These are phyloP conservation scores for Sabellastarte sp. DNA, from an alignment of 2,888 invertebrate genomes.

Conservation along the genomic window DNA sequence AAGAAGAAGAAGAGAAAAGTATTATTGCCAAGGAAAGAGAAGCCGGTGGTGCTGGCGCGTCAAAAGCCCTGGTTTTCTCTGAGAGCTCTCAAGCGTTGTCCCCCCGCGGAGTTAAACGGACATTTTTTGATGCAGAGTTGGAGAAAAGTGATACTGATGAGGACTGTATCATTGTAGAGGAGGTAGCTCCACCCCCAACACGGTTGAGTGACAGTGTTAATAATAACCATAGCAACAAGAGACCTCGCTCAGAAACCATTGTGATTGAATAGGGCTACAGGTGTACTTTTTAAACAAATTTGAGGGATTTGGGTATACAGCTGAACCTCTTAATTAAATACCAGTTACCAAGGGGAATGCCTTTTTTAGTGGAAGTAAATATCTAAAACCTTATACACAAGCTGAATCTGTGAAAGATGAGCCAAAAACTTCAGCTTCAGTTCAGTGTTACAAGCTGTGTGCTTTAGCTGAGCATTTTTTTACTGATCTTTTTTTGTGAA, in stretches of 20 bases:
- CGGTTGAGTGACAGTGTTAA: background rate
- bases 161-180: slow-evolving; percentile 8
- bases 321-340: too few species aligned
- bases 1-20: background rate
- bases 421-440: too few species aligned
- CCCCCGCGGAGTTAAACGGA: background rate
- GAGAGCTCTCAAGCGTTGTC: background rate
- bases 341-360: too few species aligned
- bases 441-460: too few species aligned
- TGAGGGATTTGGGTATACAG: too few species aligned
- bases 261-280: slow-evolving; percentile 7
- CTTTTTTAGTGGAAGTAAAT: too few species aligned
- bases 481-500: too few species aligned
- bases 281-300: too few species aligned
- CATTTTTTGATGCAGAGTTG: background rate
- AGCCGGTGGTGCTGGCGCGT: background rate
- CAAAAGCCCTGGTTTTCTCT: background rate
- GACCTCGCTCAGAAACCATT: slow-evolving; percentile 2
- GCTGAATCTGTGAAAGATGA: too few species aligned
- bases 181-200: background rate
- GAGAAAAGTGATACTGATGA: background rate
- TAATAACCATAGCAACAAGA: background rate
- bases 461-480: too few species aligned
- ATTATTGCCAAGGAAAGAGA: background rate
- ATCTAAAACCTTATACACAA: too few species aligned